These are phyloP conservation scores for Bos indicus DNA, from an alignment of 2,113 vertebrate species.

Conservation along the genomic window DNA sequence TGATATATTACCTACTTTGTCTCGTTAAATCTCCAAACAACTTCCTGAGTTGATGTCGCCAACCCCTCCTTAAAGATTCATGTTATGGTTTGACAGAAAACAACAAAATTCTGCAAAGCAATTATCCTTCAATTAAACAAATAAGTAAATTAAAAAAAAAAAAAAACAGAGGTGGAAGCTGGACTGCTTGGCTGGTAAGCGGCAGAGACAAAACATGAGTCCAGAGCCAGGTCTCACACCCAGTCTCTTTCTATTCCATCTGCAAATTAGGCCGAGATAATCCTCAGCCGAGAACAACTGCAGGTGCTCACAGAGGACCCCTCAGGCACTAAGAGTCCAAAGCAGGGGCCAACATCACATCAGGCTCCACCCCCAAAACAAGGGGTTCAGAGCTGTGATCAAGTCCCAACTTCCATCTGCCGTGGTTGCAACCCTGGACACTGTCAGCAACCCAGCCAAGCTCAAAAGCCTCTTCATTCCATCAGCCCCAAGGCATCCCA, in stretches of 20 bases:
- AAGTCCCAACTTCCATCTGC: background rate
- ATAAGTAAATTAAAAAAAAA: background rate
- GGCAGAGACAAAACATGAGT: background rate
- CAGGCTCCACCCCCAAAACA: background rate
- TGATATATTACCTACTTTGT: background rate
- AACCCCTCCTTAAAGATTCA: background rate
- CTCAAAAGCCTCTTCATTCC: background rate
- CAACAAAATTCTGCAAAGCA: background rate
- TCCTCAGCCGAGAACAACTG: background rate
- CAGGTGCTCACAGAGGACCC: background rate
- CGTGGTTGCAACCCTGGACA: background rate
- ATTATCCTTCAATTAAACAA: background rate
- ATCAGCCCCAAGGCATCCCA: background rate
- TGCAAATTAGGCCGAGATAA: background rate
- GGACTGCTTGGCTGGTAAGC: background rate
- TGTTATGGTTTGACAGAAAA: background rate
- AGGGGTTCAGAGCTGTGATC: background rate
- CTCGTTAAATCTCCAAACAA: background rate
- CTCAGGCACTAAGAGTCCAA: background rate
- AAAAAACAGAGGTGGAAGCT: background rate
- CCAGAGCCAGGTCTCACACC: background rate
- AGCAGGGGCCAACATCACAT: background rate
- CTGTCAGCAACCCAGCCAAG: background rate
- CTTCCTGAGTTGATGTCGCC: background rate
- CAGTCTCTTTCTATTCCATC: background rate